These are phyloP conservation scores for Luehdorfia chinensis DNA, from an alignment of 1,140 invertebrate genomes.

Conservation along the genomic window DNA sequence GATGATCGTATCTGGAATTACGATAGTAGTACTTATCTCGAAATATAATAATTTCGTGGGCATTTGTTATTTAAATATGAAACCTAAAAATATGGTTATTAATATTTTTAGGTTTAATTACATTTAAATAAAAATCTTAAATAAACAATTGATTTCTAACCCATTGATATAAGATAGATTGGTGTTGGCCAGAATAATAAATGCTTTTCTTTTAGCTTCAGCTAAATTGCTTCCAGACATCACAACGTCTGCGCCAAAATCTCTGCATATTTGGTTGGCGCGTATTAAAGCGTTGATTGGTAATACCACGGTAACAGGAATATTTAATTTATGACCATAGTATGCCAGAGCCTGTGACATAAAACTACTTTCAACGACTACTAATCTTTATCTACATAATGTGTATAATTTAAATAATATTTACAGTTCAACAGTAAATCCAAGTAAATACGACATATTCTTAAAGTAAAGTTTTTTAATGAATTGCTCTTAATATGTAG, in stretches of 20 bases:
- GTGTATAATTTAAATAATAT: too few relatives aligned
- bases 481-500: too few relatives aligned
- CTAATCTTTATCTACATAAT: too few relatives aligned
- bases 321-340: conserved; percentile 86
- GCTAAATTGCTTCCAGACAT: conserved; percentile 88
- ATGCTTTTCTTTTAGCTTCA: conserved; percentile 86
- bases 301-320: conserved; percentile 94
- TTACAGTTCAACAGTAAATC: too few relatives aligned
- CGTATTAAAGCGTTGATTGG: conserved; percentile 89
- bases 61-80: too few relatives aligned
- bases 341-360: conserved; percentile 72
- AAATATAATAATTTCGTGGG: neutral
- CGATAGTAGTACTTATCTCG: neutral
- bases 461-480: too few relatives aligned
- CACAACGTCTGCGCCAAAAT: conserved; percentile 88
- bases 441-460: too few relatives aligned
- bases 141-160: too few relatives aligned
- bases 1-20: conserved; percentile 83
- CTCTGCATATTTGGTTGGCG: conserved; percentile 89
- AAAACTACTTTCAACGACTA: too few relatives aligned
- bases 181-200: conserved; percentile 82
- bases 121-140: too few relatives aligned
- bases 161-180: conserved; percentile 89
- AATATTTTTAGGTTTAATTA: too few relatives aligned
- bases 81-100: too few relatives aligned